Evolutionary conservation across 92 coral and sea anemone species (phyloP).

Genomic region (Micromussa lordhowensis): DNA sequence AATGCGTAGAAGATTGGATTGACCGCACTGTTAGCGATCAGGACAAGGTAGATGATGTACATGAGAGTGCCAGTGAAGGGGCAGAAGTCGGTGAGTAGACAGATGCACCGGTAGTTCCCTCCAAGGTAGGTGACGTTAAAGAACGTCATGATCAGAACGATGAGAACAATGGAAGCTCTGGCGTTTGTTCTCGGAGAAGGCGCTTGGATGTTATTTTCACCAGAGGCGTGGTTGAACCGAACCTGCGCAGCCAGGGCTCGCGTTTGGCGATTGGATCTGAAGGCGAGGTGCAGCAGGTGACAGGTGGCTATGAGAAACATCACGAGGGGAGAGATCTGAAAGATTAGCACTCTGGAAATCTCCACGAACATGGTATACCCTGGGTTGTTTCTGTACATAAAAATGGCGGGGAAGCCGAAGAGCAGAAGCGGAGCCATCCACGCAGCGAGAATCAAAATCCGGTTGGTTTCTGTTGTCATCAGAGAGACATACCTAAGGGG

Average conservation of each 20-base stretch:
- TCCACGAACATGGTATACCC: conserved; percentile 20
- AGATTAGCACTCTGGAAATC: background rate
- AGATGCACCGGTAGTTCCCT: background rate
- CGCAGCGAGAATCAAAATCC: conserved; percentile 15
- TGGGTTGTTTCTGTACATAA: background rate
- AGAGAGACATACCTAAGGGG: conserved; percentile 16
- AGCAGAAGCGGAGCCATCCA: conserved; percentile 30
- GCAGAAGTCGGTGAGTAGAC: background rate
- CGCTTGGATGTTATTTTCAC: background rate
- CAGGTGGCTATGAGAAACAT: background rate
- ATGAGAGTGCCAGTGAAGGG: background rate
- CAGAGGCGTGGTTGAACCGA: conserved; percentile 3
- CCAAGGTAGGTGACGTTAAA: conserved; percentile 20
- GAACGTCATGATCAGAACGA: background rate
- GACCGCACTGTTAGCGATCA: conserved; percentile 13
- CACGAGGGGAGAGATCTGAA: background rate
- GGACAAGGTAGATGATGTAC: background rate
- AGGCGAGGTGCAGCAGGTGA: background rate
- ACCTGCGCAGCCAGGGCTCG: background rate
- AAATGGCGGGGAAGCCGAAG: background rate
- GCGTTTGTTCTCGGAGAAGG: background rate
- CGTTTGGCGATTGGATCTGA: background rate
- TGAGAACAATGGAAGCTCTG: background rate
- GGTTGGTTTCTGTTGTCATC: conserved; percentile 17
- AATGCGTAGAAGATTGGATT: conserved; percentile 16